phyloP scores from a whole-genome alignment of 2,113 vertebrate genomes.

The Aphyosemion australe region DNA sequence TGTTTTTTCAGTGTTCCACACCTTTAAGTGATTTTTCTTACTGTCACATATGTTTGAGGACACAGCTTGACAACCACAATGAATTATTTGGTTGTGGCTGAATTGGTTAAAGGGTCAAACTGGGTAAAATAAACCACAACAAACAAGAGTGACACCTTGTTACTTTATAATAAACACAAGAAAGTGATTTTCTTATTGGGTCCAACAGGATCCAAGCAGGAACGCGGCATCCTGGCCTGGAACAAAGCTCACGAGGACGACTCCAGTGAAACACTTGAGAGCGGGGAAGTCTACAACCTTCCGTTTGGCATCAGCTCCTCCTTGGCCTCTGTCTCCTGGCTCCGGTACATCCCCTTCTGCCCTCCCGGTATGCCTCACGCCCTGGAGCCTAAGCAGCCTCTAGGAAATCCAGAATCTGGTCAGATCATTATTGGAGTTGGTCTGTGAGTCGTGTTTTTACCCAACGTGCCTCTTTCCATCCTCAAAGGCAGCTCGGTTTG shows the following conservation, averaged over 20 bases:
- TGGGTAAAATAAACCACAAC: background rate
- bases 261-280: slow-evolving; percentile 58
- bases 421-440: slow-evolving; percentile 60
- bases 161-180: background rate
- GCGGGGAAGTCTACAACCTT: slow-evolving; percentile 84
- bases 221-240: slow-evolving; percentile 89
- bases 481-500: slow-evolving; percentile 49
- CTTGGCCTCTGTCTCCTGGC: slow-evolving; percentile 76
- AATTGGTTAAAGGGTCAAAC: background rate
- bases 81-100: background rate
- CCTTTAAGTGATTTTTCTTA: background rate
- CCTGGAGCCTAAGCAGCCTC: slow-evolving; percentile 50
- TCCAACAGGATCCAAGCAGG: slow-evolving; percentile 84
- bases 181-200: background rate
- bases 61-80: too few relatives aligned
- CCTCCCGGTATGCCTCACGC: slow-evolving; percentile 61
- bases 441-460: slow-evolving; percentile 42
- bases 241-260: slow-evolving; percentile 78
- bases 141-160: background rate
- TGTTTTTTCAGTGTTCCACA: too few relatives aligned
- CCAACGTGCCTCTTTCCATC: background rate
- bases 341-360: slow-evolving; percentile 84
- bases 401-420: slow-evolving; percentile 44
- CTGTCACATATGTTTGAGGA: background rate
- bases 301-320: slow-evolving; percentile 85